Base-by-base conservation (phyloP, 2,113 vertebrate species). In the Ammodytes marinus region DNA sequence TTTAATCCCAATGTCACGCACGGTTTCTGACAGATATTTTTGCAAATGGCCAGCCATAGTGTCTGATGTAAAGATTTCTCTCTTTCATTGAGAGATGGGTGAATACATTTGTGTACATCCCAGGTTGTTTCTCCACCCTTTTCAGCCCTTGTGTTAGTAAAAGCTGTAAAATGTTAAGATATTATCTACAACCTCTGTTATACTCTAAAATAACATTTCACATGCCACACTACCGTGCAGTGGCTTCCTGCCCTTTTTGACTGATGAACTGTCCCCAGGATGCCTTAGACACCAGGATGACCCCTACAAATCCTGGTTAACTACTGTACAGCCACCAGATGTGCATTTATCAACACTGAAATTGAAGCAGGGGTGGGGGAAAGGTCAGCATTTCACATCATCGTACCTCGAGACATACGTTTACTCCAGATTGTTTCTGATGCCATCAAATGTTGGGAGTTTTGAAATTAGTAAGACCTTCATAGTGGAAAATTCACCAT, bases 301-400 rank as follows among this genome's bases (percentile, higher is more conserved):
- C 78, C 69, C 65, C 72, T 46, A 69, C 54, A 77, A 81, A 42
- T 86, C 85, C 85, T 82, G 84, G 76, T 67, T 80, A 65, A 84
- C 82, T 79, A 65, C 74, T 83, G 74, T 89, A 87, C 77, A 91
- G 82, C 79, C 83, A 90, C 90, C 87, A 89, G 83, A 91, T 70
- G 89, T 92, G 90, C 90, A 89, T 94, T 93, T 90, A 90, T 87
- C 77, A 83, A 76, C 88, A 76, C 59, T 73, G 76, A 77, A 75
- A 75, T 27, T 82, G 17, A 77, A 81, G 63, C 50, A 13, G 68
- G 59, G 35, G 15, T 2, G 76, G 14, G n/a, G 54, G 49, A 8
- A 79, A 82, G 68, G 87, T 89, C 84, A 80, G 79, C 85, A 93
- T 93, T 93, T 94, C 89, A 94, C 74, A 69, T 91, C 86, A 86